These are phyloP conservation scores for Omphaloscelis lunosa DNA, from an alignment of 2,888 invertebrate genomes.

Conservation along the genomic window DNA sequence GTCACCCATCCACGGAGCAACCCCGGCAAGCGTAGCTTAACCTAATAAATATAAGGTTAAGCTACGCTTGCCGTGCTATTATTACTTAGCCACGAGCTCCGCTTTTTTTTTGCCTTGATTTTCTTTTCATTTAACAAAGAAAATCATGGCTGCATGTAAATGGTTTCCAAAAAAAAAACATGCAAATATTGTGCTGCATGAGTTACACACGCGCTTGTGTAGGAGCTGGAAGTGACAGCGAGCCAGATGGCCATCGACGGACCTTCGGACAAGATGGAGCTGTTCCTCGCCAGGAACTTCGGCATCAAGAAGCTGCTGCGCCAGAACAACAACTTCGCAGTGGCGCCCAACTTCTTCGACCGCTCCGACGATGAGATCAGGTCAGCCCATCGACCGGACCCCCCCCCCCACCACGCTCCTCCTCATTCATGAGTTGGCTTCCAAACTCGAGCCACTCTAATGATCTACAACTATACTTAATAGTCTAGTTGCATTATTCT, in stretches of 20 bases:
- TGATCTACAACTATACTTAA: not conserved
- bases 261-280: constrained; percentile 96
- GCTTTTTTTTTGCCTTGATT: not conserved
- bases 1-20: no score
- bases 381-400: constrained; percentile 54
- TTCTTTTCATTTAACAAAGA: not conserved
- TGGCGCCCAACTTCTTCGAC: constrained; percentile 78
- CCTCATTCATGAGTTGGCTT: not conserved
- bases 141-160: not conserved
- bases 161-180: not conserved
- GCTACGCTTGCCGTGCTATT: no score
- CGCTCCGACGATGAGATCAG: constrained; percentile 61
- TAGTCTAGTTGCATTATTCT: constrained; percentile 6
- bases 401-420: not conserved
- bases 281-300: constrained; percentile 96
- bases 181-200: not conserved
- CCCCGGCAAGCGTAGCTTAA: no score
- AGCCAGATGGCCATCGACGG: constrained; percentile 97
- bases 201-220: constrained; percentile 47
- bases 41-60: no score
- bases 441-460: not conserved
- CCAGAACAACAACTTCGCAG: constrained; percentile 86
- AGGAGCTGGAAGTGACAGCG: constrained; percentile 93
- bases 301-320: constrained; percentile 85
- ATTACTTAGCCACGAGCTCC: no score